Base-by-base conservation (phyloP, 2,888 invertebrate genomes). In the Neoaliturus tenellus region DNA sequence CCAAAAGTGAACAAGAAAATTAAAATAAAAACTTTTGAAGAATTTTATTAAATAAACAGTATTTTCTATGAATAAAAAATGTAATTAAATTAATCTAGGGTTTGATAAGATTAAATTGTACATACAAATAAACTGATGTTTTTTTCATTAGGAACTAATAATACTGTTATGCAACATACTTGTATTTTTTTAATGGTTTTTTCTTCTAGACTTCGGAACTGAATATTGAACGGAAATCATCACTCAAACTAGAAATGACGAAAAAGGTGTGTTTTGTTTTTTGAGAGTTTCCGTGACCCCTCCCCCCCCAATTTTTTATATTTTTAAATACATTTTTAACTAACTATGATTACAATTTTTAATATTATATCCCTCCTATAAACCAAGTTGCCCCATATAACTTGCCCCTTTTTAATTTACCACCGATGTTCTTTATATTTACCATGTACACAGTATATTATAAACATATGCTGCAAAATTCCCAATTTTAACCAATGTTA, bases 181-280 rank as follows among this genome's bases (percentile, higher is more conserved):
- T 39, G 20, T 20, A 71, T 33, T 39, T 71, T 71, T 35, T 62
- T 62, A 1, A 28, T 62, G 62, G 31, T 4, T 75, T n/a, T 51
- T 78, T 78, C 78, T 78, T 78, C 25, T 78, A 78, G 78, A 55
- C 28, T 25, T 33, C 35, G 6, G 78, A 78, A 44, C 48, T 41
- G 35, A 78, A 55, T n/a, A 35, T 78, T 28, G 78, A 78, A 55
- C 44, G 78, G 55, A 78, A 78, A 35, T 17, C 78, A 35, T 78
- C 78, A 55, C 4, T 78, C 48, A 78, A 78, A 78, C 78, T 31
- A 55, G 78, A 78, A 33, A 78, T 78, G 78, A 31, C 78, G 78
- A 51, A 35, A 48, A 78, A 78, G 78, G 78, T 78, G 78, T 78
- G 78, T 78, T 51, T 78, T 51, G 78, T 41, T 78, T 78, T 78